Conservation (phyloP, 2,113 vertebrate genomes). For the Fukomys damarensis region DNA sequence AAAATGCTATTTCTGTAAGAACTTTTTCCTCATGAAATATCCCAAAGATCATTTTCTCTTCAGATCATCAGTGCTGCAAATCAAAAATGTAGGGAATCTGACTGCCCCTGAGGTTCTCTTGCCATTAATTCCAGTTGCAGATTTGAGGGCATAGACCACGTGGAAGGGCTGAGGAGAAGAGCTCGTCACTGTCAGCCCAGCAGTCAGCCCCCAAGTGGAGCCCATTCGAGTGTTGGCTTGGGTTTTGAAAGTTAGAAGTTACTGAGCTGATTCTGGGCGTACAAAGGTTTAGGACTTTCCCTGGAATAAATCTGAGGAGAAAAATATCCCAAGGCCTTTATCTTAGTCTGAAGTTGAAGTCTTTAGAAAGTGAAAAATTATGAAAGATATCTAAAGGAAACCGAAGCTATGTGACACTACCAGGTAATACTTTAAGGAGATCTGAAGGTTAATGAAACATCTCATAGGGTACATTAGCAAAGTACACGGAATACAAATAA, state of each 20-base stretch:
- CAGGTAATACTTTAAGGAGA: constrained; percentile 60
- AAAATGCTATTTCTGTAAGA: neutral
- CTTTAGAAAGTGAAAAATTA: constrained; percentile 48
- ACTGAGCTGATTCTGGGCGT: constrained; percentile 22
- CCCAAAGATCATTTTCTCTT: constrained; percentile 17
- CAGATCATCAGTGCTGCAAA: neutral
- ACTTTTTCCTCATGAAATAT: neutral
- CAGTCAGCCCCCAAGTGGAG: neutral
- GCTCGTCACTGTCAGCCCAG: accelerated
- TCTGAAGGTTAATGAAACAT: constrained; percentile 75
- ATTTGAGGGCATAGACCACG: neutral
- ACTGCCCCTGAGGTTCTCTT: neutral
- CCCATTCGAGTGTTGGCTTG: neutral
- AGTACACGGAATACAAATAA: constrained; percentile 65
- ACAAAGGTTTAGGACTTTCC: neutral
- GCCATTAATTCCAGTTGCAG: neutral
- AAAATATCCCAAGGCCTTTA: neutral
- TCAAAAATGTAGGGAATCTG: neutral
- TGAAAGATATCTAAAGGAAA: constrained; percentile 52
- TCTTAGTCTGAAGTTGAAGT: constrained; percentile 54
- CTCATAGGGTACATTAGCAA: constrained; percentile 58
- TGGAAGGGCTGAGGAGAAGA: neutral
- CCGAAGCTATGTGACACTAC: constrained; percentile 42
- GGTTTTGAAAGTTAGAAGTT: neutral
- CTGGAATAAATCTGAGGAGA: neutral